Evolutionary conservation across 2,797 vertebrate species (phyloP), one percentile per base, ranked within the genome.

Genomic region (Hydrocynus forskahlii): DNA sequence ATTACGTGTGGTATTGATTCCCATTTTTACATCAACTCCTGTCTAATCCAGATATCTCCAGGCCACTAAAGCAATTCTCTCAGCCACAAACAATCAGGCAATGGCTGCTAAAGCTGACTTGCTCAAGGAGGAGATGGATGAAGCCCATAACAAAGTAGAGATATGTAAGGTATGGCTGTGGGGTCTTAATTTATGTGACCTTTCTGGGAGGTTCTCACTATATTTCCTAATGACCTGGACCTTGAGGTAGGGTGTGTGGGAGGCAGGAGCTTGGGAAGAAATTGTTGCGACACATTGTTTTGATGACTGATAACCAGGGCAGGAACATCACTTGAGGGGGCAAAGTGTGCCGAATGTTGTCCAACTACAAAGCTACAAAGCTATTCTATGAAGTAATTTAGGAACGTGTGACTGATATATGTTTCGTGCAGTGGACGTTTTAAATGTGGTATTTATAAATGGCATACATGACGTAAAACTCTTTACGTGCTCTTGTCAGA

Each of bases 101-200:
- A 95, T 97, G 90, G 94, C 95, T 13, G 95, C 96, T 2, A 99
- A 99, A 89, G 92, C 92, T n/a, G 98, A 99, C 76, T 96, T 94
- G 1, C 94, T 98, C 19, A 98, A 98, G 85, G 98, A 99, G 57
- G 98, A 99, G 92, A 96, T 98, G 97, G 98, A 99, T 43, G 98
- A 99, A 90, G 97, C 98, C 73, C 95, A 95, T 68, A 98, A 97
- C 88, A 99, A 98, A 96, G 97, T 99, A 68, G 98, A 99, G 86
- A 96, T 96, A 75, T 99, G 98, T 95, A 99, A 98, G 96, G 98
- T 99, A 89, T 68, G 69, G 7, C n/a, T 38, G 19, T 38, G 21
- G 7, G 13, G 59, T 79, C 40, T 54, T 19, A 12, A 23, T 45
- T 72, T 14, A 9, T 62, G 45, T 70, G 1, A 16, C 45, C 7